These are phyloP conservation scores for Peromyscus maniculatus DNA, from an alignment of 2,113 vertebrate species.

Conservation along the genomic window DNA sequence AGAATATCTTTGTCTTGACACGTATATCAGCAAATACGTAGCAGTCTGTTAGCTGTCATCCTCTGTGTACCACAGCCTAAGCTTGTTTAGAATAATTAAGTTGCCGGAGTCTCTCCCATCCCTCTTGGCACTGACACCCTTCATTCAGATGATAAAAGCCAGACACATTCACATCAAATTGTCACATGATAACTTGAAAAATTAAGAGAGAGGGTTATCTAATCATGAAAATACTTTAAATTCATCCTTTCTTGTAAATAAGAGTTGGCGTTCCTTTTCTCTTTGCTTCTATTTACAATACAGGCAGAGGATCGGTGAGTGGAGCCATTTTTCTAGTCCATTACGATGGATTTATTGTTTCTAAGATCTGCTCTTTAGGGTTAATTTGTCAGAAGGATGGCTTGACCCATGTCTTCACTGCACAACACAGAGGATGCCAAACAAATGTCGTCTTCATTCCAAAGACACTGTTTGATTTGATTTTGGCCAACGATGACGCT, in stretches of 20 bases:
- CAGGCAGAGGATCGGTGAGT: slow-evolving; percentile 36
- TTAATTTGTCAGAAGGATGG: slow-evolving; percentile 69
- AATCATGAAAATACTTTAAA: slow-evolving; percentile 78
- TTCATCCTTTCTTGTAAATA: slow-evolving; percentile 69
- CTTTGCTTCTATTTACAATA: slow-evolving; percentile 38
- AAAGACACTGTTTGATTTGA: slow-evolving; percentile 40
- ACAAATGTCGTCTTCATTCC: slow-evolving; percentile 61
- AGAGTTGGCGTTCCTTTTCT: not conserved
- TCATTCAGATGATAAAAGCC: slow-evolving; percentile 85
- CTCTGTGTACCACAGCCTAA: slow-evolving; percentile 80
- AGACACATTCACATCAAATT: slow-evolving; percentile 83
- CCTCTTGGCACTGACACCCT: slow-evolving; percentile 74
- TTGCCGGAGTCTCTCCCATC: slow-evolving; percentile 70
- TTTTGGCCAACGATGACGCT: slow-evolving; percentile 43
- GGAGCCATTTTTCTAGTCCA: slow-evolving; percentile 54
- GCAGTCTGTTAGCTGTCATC: slow-evolving; percentile 85
- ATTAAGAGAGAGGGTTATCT: slow-evolving; percentile 75
- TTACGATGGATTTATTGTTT: slow-evolving; percentile 70
- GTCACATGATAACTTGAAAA: slow-evolving; percentile 85
- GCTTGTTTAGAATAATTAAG: slow-evolving; percentile 87
- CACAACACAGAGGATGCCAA: slow-evolving; percentile 33
- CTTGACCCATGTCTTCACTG: slow-evolving; percentile 61
- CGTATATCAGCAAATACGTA: slow-evolving; percentile 83
- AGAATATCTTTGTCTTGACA: slow-evolving; percentile 84
- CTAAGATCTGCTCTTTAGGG: slow-evolving; percentile 61